Evolutionary conservation across 1,140 invertebrate species (phyloP), one percentile per base, ranked within the genome.

Genomic region (Sycophaga agraensis): DNA sequence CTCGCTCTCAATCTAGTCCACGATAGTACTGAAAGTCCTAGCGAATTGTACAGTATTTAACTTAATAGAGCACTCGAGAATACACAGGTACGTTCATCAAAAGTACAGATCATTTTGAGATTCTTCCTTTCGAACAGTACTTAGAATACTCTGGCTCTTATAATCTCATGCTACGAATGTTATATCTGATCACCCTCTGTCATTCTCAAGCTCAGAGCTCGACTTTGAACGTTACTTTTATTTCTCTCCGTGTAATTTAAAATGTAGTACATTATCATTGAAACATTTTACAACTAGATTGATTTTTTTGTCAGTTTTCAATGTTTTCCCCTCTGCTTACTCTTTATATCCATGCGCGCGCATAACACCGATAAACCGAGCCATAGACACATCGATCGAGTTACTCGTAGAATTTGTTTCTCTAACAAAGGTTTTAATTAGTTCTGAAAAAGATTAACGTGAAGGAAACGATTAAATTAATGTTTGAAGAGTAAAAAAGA

Each of bases 401-500:
- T 68, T 70, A 73, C 67, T 73, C 56, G 70, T 73, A 72, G 70
- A 72, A 73, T 72, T 73, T 73, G 70, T 66, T 65, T 63, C 35
- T 7, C 39, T 24, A 16, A 35, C 19, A 51, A 53, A 22, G 19
- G 34, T 8, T 42, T 43, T 11, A 16, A 46, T 51, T 55, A 53
- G 31, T 50, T 37, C 54, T 53, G 46, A 49, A 63, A 60, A 60
- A 59, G 48, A 66, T 42, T 42, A 53, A 53, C 51, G 17, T 53
- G 19, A 60, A 60, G 58, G 45, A 63, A 59, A 39, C 35, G 37
- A 55, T 45, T 17, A 6, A 59, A 35, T 53, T 48, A 31, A 64
- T 64, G 34, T 54, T 65, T 26, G 50, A 64, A 64, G 37, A 55
- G 35, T 50, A 59, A 60, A 57, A 66, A 68, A 57, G 46, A 66